A percentile compares a stretch with the other conserved stretches of the same genome.
Evolutionary conservation across 2,113 vertebrate species (phyloP).

Genomic region (Alouatta palliata): DNA sequence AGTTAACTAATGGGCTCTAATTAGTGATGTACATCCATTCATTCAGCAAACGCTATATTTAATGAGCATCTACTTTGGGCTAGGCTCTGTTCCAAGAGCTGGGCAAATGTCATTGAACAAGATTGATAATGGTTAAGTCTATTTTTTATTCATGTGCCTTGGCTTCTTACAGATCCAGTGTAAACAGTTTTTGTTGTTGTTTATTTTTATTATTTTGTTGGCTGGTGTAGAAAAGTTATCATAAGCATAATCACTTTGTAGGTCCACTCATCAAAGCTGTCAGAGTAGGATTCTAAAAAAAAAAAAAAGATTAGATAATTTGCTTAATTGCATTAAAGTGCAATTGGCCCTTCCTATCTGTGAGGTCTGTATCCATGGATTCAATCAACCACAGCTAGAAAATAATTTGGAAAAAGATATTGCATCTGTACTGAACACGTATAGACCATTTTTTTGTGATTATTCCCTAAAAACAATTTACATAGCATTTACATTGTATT

Average conservation of each 20-base stretch:
- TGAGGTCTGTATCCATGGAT: neutral
- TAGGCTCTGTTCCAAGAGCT: neutral
- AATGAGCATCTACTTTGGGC: neutral
- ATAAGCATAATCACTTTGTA: neutral
- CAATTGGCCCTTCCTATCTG: neutral
- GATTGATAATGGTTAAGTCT: neutral
- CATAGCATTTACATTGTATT: neutral
- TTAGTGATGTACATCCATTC: neutral
- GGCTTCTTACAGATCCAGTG: neutral
- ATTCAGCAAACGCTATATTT: neutral
- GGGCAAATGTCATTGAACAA: neutral
- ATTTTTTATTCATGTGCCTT: neutral
- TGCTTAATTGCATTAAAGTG: neutral
- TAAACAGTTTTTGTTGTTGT: neutral
- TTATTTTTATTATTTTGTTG: neutral
- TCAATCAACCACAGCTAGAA: neutral
- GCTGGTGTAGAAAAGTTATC: neutral
- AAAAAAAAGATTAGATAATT: neutral
- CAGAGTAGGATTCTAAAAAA: neutral
- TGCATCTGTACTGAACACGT: neutral
- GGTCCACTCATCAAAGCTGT: neutral
- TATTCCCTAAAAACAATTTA: neutral
- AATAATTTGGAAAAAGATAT: neutral
- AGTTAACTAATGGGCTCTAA: neutral
- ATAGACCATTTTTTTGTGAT: neutral